Conservation (phyloP, 2,113 vertebrate species). For the Clinocottus analis region DNA sequence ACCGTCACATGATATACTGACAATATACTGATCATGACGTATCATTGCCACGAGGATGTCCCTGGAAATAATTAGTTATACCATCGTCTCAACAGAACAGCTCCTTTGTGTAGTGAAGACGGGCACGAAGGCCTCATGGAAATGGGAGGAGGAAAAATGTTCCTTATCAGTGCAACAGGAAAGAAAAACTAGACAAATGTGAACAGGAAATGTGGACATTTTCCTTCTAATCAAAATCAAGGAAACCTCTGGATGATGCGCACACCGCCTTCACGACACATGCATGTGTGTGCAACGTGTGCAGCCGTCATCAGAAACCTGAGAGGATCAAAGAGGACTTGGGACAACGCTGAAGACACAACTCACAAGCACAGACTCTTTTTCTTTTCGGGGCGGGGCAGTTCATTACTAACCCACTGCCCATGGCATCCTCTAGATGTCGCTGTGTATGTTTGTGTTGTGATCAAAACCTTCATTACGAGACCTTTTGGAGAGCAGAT, state of each 20-base stretch:
- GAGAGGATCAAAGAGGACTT: not conserved
- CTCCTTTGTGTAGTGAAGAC: not conserved
- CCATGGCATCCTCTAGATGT: constrained; percentile 8
- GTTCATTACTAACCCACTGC: not conserved
- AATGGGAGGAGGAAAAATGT: not conserved
- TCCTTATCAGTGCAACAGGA: not conserved
- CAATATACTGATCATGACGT: not conserved
- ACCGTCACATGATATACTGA: not conserved
- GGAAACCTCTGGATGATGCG: not conserved
- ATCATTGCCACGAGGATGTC: not conserved
- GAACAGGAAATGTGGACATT: constrained; percentile 12
- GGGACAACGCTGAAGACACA: not conserved
- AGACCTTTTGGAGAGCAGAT: not conserved
- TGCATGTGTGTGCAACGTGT: not conserved
- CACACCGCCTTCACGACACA: not conserved
- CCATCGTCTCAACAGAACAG: constrained; percentile 8
- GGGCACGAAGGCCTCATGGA: not conserved
- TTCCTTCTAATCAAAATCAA: not conserved
- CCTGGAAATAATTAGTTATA: not conserved
- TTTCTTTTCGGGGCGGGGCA: no score
- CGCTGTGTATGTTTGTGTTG: constrained; percentile 4
- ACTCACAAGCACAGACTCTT: not conserved
- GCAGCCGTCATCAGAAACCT: not conserved
- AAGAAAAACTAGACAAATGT: not conserved
- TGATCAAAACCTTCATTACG: not conserved